A percentile compares a stretch with the other conserved stretches of the same genome.
Evolutionary conservation across 2,113 vertebrate genomes (phyloP).

Genomic region (Carlito syrichta): DNA sequence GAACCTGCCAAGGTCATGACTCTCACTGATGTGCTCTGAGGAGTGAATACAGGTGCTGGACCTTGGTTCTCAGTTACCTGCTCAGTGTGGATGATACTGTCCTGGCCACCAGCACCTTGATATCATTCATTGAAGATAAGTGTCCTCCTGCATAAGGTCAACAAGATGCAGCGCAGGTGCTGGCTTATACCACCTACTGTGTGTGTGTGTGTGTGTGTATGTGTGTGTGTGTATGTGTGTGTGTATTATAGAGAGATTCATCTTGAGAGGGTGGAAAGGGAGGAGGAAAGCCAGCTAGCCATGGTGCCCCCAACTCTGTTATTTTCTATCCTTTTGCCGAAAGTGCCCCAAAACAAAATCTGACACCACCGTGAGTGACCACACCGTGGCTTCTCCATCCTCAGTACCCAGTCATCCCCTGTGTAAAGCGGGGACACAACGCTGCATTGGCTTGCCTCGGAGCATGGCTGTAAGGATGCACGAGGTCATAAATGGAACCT

Average conservation of each 20-base stretch:
- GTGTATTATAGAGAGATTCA: too few species aligned
- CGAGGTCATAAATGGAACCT: background rate
- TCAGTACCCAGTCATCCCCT: background rate
- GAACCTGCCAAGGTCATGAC: background rate
- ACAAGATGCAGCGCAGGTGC: background rate
- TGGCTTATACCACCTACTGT: background rate
- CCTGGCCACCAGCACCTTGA: too few species aligned
- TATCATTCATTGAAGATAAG: conserved; percentile 11
- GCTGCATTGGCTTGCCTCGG: background rate
- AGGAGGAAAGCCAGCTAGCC: background rate
- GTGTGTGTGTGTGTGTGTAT: too few species aligned
- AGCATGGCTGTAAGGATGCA: background rate
- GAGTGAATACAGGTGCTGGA: background rate
- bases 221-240: too few species aligned
- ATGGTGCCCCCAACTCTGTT: background rate
- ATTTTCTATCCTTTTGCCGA: background rate
- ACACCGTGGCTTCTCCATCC: background rate
- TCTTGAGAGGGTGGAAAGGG: background rate
- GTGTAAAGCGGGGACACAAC: background rate
- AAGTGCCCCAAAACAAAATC: background rate
- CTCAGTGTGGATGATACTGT: background rate
- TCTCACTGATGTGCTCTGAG: background rate
- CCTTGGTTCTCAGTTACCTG: background rate
- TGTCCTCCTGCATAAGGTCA: too few species aligned
- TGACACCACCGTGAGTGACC: background rate